Evolutionary conservation across 2,888 invertebrate species (phyloP), one percentile per base, ranked within the genome.

Genomic region (Xanthorhoe designata): DNA sequence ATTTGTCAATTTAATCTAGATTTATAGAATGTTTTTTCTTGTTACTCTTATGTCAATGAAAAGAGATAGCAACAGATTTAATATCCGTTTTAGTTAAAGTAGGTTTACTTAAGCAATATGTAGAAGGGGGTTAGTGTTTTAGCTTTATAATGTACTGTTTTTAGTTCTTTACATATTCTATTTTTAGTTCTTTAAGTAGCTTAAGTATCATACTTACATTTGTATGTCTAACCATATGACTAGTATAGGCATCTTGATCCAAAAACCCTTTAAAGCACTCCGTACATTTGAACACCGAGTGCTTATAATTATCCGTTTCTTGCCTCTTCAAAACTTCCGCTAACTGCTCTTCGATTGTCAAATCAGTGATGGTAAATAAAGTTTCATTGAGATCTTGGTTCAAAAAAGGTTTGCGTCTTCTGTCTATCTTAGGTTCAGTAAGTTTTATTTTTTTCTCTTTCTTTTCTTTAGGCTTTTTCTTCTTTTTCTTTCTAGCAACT

Each of bases 271-370:
- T 70, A 32, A 78, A 92, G 52, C 92, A 92, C 0, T 83, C 68
- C 0, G 74, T 75, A 32, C 92, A 92, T 15, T 90, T 89, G 69
- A 75, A 91, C 0, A 83, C 80, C 0, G 92, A 86, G 17, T 72
- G 70, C 24, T 89, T 89, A 69, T 75, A 91, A 0, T 84, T 79
- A 0, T 88, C 85, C 2, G 73, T 76, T 0, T 89, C 88, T 15
- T 88, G 87, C 0, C 92, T 49, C 9, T 85, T 84, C 13, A 81
- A 66, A 0, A 92, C 83, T 60, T 92, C 92, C 0, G 85, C 85
- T 10, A 89, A 85, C 18, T 92, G 92, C 4, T 92, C 87, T 6
- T 91, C 91, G 67, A 90, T 89, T 0, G 88, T 83, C 0, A 91
- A 62, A 0, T 83, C 71, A 0, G 82, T 82, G 0, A 92, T 83